Evolutionary conservation across 2,888 invertebrate genomes (phyloP).

Genomic region (Amphimallon solstitiale): DNA sequence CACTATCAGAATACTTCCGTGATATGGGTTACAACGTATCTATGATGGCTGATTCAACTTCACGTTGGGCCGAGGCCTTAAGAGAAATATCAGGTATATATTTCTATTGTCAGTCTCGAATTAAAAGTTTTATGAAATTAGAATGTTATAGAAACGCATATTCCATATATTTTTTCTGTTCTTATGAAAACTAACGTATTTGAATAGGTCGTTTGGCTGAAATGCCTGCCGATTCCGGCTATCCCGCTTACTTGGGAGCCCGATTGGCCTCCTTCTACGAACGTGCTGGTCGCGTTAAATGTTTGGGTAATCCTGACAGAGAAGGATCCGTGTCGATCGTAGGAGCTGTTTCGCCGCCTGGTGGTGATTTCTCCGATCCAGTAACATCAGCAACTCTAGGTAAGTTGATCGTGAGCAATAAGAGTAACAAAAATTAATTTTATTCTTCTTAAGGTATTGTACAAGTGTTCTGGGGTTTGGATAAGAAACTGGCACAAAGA

Average conservation of each 20-base stretch:
- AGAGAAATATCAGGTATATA: constrained; percentile 92
- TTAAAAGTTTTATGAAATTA: constrained; percentile 8
- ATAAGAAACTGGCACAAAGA: constrained; percentile 98
- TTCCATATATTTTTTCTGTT: too few relatives aligned
- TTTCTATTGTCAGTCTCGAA: too few relatives aligned
- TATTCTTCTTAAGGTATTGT: constrained; percentile 78
- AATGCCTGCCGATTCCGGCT: constrained; percentile 99
- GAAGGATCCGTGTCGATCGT: constrained; percentile 99
- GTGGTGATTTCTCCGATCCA: constrained; percentile 99
- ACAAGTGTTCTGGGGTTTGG: constrained; percentile 99
- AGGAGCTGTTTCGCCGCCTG: constrained; percentile 99
- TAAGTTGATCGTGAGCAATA: constrained; percentile 28
- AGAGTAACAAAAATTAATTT: neutral
- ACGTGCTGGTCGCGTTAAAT: constrained; percentile 97
- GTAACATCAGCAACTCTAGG: constrained; percentile 96
- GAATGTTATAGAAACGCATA: constrained; percentile 5
- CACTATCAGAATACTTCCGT: constrained; percentile 99
- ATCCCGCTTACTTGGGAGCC: constrained; percentile 98
- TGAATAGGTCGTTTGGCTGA: constrained; percentile 88
- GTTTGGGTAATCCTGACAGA: constrained; percentile 96
- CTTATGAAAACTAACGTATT: too few relatives aligned
- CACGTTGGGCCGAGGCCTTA: constrained; percentile 99
- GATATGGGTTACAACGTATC: constrained; percentile 99
- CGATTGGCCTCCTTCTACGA: constrained; percentile 99
- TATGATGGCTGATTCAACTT: constrained; percentile 99